phyloP scores from a whole-genome alignment of 2,113 vertebrate species.

The Burhinus oedicnemus region DNA sequence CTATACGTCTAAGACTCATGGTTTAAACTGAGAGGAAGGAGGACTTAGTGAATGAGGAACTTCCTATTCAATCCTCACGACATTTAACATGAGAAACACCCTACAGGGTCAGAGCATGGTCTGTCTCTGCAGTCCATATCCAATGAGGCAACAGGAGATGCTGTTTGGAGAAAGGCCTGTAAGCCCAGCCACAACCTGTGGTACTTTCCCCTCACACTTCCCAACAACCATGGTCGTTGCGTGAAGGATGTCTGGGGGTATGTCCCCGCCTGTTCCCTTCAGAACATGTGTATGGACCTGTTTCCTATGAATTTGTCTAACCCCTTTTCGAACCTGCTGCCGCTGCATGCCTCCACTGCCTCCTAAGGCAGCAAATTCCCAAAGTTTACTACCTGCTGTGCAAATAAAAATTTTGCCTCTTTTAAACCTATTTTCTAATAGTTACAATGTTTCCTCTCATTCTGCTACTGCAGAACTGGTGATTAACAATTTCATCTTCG shows the following conservation, averaged over 20 bases:
- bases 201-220: background rate
- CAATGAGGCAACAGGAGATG: rapidly evolving
- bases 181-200: background rate
- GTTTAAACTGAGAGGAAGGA: background rate
- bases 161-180: background rate
- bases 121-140: background rate
- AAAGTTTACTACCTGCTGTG: background rate
- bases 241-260: background rate
- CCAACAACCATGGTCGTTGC: background rate
- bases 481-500: background rate
- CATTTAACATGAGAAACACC: background rate
- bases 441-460: background rate
- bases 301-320: background rate
- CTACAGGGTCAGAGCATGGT: background rate
- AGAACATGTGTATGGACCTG: background rate
- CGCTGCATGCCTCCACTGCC: background rate
- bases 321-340: background rate
- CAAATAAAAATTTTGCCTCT: background rate
- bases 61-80: background rate
- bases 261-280: background rate
- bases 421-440: background rate
- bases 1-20: background rate
- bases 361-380: background rate
- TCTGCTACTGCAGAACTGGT: background rate
- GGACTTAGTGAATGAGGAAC: background rate